Percentiles rank a stretch among this genome's conserved stretches.
These are phyloP conservation scores for Cephus runcator DNA, from an alignment of 2,888 invertebrate genomes.

Conservation along the genomic window DNA sequence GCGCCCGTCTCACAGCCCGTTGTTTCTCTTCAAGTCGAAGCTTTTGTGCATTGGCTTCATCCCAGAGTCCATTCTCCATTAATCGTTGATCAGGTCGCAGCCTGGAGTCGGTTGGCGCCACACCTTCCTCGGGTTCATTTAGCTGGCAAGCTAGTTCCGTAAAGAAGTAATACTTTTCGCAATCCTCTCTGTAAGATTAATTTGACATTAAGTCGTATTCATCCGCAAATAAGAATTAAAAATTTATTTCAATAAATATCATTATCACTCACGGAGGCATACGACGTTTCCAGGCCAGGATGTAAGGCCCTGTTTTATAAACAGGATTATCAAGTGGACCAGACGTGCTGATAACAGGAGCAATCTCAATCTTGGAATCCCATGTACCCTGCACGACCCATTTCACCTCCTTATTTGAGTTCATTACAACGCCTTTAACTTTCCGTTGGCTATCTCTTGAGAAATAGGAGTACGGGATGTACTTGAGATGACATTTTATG, in stretches of 20 bases:
- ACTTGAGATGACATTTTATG: constrained; percentile 96
- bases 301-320: constrained; percentile 91
- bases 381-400: constrained; percentile 88
- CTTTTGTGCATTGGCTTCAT: constrained; percentile 89
- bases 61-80: constrained; percentile 96
- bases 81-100: constrained; percentile 95
- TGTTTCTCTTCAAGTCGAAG: constrained; percentile 95
- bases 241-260: background rate
- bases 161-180: constrained; percentile 90
- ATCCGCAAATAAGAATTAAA: background rate
- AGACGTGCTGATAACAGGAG: constrained; percentile 82
- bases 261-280: constrained; percentile 73
- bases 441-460: constrained; percentile 94
- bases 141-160: constrained; percentile 95
- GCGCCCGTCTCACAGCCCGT: constrained; percentile 78
- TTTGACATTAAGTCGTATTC: background rate
- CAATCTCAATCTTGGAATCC: constrained; percentile 96
- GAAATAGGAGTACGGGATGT: constrained; percentile 98
- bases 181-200: constrained; percentile 67
- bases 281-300: constrained; percentile 87
- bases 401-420: constrained; percentile 76
- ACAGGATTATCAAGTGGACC: constrained; percentile 81
- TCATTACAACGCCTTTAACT: constrained; percentile 84
- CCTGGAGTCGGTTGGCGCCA: constrained; percentile 96
- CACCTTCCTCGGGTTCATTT: constrained; percentile 91